Evolutionary conservation across 2,113 vertebrate species (phyloP).

Genomic region (Peromyscus maniculatus): DNA sequence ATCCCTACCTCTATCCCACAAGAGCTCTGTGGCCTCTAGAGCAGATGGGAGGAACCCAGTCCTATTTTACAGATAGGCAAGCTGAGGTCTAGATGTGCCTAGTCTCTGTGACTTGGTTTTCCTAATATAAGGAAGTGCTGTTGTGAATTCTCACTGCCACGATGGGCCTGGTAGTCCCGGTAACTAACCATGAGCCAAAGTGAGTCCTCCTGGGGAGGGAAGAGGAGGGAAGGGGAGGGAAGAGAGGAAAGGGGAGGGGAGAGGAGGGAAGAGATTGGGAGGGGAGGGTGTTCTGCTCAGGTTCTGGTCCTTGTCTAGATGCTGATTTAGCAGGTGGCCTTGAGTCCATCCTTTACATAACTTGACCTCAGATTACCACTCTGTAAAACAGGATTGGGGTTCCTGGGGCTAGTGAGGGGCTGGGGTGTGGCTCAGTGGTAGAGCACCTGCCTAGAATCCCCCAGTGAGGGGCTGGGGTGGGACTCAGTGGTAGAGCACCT

Average conservation of each 20-base stretch:
- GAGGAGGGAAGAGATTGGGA: too few relatives aligned
- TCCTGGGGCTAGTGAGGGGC: not conserved
- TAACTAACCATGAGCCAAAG: not conserved
- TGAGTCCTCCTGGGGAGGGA: not conserved
- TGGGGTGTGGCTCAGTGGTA: not conserved
- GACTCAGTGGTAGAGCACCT: not conserved
- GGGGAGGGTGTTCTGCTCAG: not conserved
- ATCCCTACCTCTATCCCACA: too few relatives aligned
- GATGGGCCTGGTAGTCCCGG: not conserved
- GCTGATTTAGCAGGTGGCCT: not conserved
- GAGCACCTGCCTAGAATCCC: not conserved
- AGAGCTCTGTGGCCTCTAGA: not conserved
- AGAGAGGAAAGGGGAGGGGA: too few relatives aligned
- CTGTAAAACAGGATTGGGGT: not conserved
- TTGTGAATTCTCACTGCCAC: not conserved
- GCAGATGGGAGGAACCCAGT: not conserved
- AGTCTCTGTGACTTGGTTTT: not conserved
- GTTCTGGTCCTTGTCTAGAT: not conserved
- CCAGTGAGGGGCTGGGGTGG: not conserved
- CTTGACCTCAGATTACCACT: not conserved
- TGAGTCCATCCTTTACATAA: not conserved
- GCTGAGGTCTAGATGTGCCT: not conserved
- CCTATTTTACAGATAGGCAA: conserved; percentile 34
- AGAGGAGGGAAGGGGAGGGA: not conserved
- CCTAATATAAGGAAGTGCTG: not conserved